Base-by-base conservation (phyloP, 2,888 invertebrate genomes). In the Hirtodrosophila alboralis region DNA sequence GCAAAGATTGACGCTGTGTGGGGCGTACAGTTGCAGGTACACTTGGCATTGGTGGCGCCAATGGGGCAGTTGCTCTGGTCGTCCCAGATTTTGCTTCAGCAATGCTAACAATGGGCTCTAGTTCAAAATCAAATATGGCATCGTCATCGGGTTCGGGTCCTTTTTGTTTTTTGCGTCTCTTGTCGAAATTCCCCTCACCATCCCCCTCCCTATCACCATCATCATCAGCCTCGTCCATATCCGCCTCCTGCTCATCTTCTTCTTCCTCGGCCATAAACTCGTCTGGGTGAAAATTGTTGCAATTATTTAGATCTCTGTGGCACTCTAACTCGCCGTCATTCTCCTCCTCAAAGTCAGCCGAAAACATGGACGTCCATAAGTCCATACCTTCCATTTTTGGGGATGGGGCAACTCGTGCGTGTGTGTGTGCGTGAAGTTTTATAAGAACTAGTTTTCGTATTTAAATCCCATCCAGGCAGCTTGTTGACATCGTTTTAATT, bases 281-380 rank as follows among this genome's bases (percentile, higher is more conserved):
- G 31, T 81, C 78, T 4, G 56, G 53, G 1, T 41, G 45, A 7
- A 41, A 34, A 3, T 30, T 70, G 3, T 26, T 47, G 8, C 31
- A 48, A 44, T 65, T 47, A 34, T 48, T 59, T 5, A 44, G 44
- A 33, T 12, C n/a, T n/a, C n/a, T n/a, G n/a, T n/a, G n/a, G n/a
- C n/a, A 51, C 10, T 52, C 59, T 9, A 12, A 18, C 16, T 33
- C 54, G 6, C 38, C 67, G 45, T 73, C 74, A n/a, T n/a, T n/a
- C 0, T 66, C 70, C 18, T 72, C 77, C n/a, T 84, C 79, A 45
- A 83, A 85, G 21, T 88, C 88, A 3, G 75, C 62, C 23, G 84
- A 86, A 64, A 88, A 88, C 88, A 88, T 88, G 13, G 83, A 85
- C 54, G 84, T 88, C 88, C 88, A 88, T 12, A 88, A 75, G 38